Base-by-base conservation (phyloP, 2,797 vertebrate genomes). In the Rhynchotus rufescens region DNA sequence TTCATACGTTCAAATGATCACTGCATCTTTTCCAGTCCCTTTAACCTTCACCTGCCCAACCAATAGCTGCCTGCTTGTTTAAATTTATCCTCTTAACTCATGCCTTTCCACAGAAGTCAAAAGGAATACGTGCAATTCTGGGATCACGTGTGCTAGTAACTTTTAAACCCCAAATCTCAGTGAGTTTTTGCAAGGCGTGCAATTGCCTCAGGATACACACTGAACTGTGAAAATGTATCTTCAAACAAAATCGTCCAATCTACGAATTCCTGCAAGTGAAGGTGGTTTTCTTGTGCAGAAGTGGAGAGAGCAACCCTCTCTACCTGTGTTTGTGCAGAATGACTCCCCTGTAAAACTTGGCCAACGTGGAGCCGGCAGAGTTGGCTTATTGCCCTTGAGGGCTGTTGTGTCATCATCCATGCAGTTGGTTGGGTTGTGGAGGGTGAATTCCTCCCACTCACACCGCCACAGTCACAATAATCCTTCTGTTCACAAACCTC, bases 401-500 rank as follows among this genome's bases (percentile, higher is more conserved):
- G 86, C 77, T 92, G n/a, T 90, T 95, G 77, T 92, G 81, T 95
- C 61, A 68, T 89, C 85, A 79, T 32, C 7, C 42, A 60, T 94
- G 84, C 92, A 94, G 90, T 90, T 91, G 69, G 89, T 88, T 93
- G 83, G 86, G 78, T 71, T 90, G 76, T 36, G 56, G 90, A 96
- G 76, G 92, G 67, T 91, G 66, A 82, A 85, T 92, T 88, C 83
- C 85, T 95, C 71, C 81, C 74, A 86, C 73, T 93, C 86, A 64
- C 81, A 59, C n/a, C 66, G 73, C 77, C 36, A 22, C 84, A 86
- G 59, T 91, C 64, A 96, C 84, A 97, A 88, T 90, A 80, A 93
- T 93, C 65, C 79, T 94, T 97, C 92, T 96, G 94, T 96, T 96
- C 75, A n/a, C 72, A 76, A 88, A 86, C 73, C 92, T 93, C 91